Evolutionary conservation across 2,888 invertebrate species (phyloP), one percentile per base, ranked within the genome.

Genomic region (Orchestes rusci): DNA sequence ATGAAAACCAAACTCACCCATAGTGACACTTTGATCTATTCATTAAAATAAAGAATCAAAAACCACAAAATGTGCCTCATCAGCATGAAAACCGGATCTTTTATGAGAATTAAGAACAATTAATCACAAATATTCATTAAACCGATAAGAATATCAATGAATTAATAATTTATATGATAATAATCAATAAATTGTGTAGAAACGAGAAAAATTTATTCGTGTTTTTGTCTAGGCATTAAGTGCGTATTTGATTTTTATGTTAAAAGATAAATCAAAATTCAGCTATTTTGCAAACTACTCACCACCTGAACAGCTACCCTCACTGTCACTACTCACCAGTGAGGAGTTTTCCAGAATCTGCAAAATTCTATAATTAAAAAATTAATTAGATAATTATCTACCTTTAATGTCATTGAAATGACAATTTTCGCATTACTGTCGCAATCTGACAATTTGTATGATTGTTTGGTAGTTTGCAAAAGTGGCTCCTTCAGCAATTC

Each of bases 351-450:
- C 62, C n/a, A 65, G 54, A 43, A 65, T 56, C 63, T 64, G 43
- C 5, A 47, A 54, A 7, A 23, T 7, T 23, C 10, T 23, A 23
- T 23, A 8, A 10, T 35, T 3, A 33, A 46, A 32, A 41, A 43
- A 8, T 13, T 10, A 34, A 36, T 8, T 28, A 30, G 38, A n/a
- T 13, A 33, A 8, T 5, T 4, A 39, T 28, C 41, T 65, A 86
- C 87, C 70, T 75, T 78, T 45, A 94, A 70, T 48, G 82, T 78
- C 61, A 92, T 67, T 0, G 87, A 82, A 68, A 92, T 69, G 36
- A 81, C 72, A 39, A 94, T 71, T 68, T 84, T 85, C 17, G 85
- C 82, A 56, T 87, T 84, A 0, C 81, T 77, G 1, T 84, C 86
- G 2, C 85, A 80, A 58, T 80, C 82, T 61, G 82, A 80, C 53